These are phyloP conservation scores for Tadarida brasiliensis DNA, from an alignment of 2,797 vertebrate genomes.

Conservation along the genomic window DNA sequence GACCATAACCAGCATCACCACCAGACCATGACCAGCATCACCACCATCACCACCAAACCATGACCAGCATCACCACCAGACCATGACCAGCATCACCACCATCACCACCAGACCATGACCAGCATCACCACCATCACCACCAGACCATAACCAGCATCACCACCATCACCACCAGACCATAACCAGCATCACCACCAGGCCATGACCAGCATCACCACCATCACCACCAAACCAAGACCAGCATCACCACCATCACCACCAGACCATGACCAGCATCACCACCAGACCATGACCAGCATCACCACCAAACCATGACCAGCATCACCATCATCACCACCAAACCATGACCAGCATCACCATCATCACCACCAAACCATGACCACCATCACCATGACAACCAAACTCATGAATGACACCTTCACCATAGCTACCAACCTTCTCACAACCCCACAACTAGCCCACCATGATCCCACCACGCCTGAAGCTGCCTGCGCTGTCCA, in stretches of 20 bases:
- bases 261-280: accelerated
- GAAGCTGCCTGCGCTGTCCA: not conserved
- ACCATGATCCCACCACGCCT: accelerated
- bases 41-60: too few species aligned
- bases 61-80: too few species aligned
- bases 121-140: accelerated
- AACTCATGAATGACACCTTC: not conserved
- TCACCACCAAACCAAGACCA: accelerated
- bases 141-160: too few species aligned
- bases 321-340: accelerated
- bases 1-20: too few species aligned
- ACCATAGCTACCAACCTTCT: accelerated
- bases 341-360: accelerated
- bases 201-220: accelerated
- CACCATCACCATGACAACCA: not conserved
- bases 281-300: too few species aligned
- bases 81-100: too few species aligned
- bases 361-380: not conserved
- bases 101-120: accelerated
- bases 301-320: accelerated
- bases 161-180: not conserved
- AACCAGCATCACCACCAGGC: accelerated
- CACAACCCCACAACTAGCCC: too few species aligned
- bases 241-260: not conserved
- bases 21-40: accelerated